phyloP scores from a whole-genome alignment of 1,140 invertebrate genomes.

The Saccostrea glomerata region DNA sequence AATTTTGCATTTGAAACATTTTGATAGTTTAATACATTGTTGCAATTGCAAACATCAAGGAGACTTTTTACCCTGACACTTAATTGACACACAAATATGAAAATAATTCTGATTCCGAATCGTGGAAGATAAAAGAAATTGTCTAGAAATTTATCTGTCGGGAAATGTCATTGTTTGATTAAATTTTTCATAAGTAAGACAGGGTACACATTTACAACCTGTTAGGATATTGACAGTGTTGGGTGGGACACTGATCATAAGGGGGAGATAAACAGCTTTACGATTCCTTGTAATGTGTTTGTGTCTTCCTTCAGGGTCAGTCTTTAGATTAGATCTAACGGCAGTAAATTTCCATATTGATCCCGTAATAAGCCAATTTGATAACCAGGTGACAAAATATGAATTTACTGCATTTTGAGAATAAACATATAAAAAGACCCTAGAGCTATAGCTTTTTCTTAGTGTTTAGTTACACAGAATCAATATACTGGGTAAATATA shows the following conservation, averaged over 20 bases:
- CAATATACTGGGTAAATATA: neutral
- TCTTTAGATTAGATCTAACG: neutral
- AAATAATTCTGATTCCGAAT: neutral
- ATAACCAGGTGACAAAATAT: neutral
- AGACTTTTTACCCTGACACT: neutral
- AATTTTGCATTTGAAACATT: too few species aligned
- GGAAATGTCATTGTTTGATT: neutral
- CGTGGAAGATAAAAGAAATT: neutral
- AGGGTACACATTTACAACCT: neutral
- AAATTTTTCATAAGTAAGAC: neutral
- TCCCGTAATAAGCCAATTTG: neutral
- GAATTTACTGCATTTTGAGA: neutral
- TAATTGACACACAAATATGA: neutral
- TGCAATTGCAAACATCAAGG: too few species aligned
- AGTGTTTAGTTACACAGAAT: neutral
- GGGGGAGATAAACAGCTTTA: conserved; percentile 11
- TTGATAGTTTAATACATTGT: too few species aligned
- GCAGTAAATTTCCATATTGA: neutral
- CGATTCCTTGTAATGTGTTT: neutral
- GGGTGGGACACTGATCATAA: neutral
- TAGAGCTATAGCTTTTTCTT: neutral
- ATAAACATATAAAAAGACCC: neutral
- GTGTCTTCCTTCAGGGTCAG: neutral
- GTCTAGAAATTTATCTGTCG: neutral
- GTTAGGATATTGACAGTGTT: neutral